Evolutionary conservation across 2,888 invertebrate genomes (phyloP).

Genomic region (Pantelozetes paolii): DNA sequence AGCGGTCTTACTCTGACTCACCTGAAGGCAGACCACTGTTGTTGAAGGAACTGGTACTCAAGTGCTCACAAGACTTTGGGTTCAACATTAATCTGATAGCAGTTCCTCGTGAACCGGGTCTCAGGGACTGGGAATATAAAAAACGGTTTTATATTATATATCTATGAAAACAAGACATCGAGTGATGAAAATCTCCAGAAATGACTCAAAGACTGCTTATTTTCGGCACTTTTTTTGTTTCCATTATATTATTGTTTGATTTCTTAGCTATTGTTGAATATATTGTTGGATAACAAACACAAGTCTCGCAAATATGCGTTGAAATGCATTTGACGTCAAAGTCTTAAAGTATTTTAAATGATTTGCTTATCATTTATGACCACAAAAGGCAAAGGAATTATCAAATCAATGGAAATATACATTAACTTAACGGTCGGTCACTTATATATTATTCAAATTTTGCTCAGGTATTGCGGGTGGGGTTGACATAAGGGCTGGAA

Average conservation of each 20-base stretch:
- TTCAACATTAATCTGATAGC: slow-evolving; percentile 13
- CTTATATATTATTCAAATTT: neutral
- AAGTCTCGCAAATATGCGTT: slow-evolving; percentile 14
- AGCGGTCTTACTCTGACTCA: slow-evolving; percentile 1
- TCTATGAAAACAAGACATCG: neutral
- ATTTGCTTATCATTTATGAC: slow-evolving; percentile 12
- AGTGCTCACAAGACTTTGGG: slow-evolving; percentile 3
- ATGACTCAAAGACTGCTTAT: neutral
- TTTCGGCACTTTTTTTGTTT: neutral
- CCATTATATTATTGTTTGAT: neutral
- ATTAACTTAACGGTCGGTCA: neutral
- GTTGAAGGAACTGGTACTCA: neutral
- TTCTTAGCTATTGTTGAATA: too few relatives aligned
- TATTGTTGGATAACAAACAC: neutral
- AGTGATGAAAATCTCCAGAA: neutral
- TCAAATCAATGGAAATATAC: neutral
- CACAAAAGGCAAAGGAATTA: neutral
- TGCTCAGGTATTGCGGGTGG: neutral
- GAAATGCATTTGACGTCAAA: slow-evolving; percentile 25
- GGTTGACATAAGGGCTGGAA: neutral
- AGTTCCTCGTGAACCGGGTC: neutral
- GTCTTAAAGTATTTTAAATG: neutral
- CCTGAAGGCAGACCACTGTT: slow-evolving; percentile 24
- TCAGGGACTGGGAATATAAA: neutral
- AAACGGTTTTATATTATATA: too few relatives aligned